Conservation (phyloP, 2,797 vertebrate genomes). For the Dallia pectoralis region DNA sequence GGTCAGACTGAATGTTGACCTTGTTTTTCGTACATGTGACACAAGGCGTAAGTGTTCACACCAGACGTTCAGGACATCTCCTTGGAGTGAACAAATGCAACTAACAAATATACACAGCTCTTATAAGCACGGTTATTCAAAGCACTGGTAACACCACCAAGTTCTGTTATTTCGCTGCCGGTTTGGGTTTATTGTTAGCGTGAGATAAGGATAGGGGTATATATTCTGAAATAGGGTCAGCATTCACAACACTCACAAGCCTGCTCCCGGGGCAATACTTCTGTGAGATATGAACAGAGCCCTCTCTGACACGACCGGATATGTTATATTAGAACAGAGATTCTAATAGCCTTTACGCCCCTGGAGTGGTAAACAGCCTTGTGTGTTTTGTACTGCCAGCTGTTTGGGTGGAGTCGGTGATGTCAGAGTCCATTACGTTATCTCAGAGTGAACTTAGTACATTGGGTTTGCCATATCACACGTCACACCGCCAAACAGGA, state of each 20-base stretch:
- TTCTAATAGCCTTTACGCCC: too few relatives aligned
- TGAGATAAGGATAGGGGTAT: neutral
- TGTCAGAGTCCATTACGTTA: slow-evolving; percentile 34
- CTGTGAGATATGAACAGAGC: neutral
- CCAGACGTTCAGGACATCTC: neutral
- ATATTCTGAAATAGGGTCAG: neutral
- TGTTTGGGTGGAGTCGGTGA: slow-evolving; percentile 25
- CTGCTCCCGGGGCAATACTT: neutral
- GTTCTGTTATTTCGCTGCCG: neutral
- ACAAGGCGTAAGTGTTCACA: neutral
- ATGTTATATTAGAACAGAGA: too few relatives aligned
- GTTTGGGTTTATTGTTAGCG: neutral
- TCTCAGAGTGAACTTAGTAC: slow-evolving; percentile 27
- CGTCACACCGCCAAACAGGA: too few relatives aligned
- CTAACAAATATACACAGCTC: neutral
- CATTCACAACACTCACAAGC: neutral
- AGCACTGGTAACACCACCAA: neutral
- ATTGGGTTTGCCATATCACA: neutral
- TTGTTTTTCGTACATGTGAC: neutral
- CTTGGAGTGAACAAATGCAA: neutral
- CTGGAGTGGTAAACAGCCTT: too few relatives aligned
- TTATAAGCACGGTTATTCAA: neutral
- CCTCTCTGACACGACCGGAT: too few relatives aligned
- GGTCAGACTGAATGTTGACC: neutral
- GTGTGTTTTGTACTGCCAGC: slow-evolving; percentile 19